phyloP scores from a whole-genome alignment of 1,140 invertebrate species.

The Rhagoletis zephyria region DNA sequence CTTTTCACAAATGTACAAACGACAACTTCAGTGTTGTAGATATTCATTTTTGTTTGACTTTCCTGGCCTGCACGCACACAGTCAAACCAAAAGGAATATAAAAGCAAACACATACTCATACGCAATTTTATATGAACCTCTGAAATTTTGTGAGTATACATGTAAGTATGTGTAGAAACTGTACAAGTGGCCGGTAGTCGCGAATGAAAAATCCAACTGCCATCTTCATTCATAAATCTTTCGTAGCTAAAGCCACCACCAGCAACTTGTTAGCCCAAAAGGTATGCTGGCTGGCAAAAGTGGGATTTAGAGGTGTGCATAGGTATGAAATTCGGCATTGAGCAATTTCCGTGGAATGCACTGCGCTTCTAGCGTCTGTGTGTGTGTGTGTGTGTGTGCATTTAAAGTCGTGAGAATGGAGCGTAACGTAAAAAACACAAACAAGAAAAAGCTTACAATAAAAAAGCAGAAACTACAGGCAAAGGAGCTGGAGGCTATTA shows the following conservation, averaged over 20 bases:
- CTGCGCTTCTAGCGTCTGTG: background rate
- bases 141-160: too few relatives aligned
- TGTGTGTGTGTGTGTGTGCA: too few relatives aligned
- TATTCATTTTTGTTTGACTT: slow-evolving; percentile 8
- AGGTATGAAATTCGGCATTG: slow-evolving; percentile 34
- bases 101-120: background rate
- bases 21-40: background rate
- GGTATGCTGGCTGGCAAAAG: background rate
- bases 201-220: slow-evolving; percentile 45
- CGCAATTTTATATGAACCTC: background rate
- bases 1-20: background rate
- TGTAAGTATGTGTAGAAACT: background rate
- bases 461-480: background rate
- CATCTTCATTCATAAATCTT: slow-evolving; percentile 48
- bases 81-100: background rate
- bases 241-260: slow-evolving; percentile 25
- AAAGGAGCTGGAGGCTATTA: background rate
- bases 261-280: slow-evolving; percentile 35
- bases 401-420: background rate
- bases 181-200: slow-evolving; percentile 28
- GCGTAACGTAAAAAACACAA: background rate
- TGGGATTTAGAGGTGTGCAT: slow-evolving; percentile 16
- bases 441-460: background rate
- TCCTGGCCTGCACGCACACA: background rate
- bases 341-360: background rate